Evolutionary conservation across 2,888 invertebrate genomes (phyloP).

Genomic region (Leptarthrus brevirostris): DNA sequence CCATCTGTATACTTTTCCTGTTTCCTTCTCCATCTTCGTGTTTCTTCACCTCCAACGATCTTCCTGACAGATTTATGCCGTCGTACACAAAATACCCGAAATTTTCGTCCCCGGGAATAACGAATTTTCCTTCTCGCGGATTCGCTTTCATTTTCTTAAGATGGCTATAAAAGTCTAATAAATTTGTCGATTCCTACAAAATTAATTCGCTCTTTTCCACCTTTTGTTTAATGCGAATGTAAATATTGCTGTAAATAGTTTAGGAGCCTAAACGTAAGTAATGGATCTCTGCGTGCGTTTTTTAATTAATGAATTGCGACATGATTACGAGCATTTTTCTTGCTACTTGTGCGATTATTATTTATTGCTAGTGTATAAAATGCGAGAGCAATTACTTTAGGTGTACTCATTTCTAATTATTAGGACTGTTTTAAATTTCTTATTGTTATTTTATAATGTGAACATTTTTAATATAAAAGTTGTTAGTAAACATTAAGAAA

Average conservation of each 20-base stretch:
- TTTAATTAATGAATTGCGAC: constrained; percentile 23
- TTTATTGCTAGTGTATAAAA: constrained; percentile 37
- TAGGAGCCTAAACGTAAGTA: not conserved
- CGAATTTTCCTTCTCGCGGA: not conserved
- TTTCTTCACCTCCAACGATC: not conserved
- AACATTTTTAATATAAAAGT: too few species aligned
- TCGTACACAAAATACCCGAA: not conserved
- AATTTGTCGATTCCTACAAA: constrained; percentile 25
- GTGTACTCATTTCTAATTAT: not conserved
- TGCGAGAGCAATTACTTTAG: constrained; percentile 10
- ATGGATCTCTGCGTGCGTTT: constrained; percentile 40
- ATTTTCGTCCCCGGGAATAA: not conserved
- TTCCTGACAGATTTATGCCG: constrained; percentile 11
- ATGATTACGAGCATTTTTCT: not conserved
- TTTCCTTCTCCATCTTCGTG: constrained; percentile 17
- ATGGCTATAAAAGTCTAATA: not conserved
- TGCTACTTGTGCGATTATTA: constrained; percentile 16
- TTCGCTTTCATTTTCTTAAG: not conserved
- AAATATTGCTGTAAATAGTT: constrained; percentile 35
- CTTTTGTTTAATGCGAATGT: constrained; percentile 27
- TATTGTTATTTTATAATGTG: too few species aligned
- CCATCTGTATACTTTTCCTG: constrained; percentile 8
- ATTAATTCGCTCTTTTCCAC: not conserved
- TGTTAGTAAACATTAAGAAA: not conserved
- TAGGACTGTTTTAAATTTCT: not conserved